phyloP scores from a whole-genome alignment of 1,140 invertebrate genomes.

The Drosophila saltans region DNA sequence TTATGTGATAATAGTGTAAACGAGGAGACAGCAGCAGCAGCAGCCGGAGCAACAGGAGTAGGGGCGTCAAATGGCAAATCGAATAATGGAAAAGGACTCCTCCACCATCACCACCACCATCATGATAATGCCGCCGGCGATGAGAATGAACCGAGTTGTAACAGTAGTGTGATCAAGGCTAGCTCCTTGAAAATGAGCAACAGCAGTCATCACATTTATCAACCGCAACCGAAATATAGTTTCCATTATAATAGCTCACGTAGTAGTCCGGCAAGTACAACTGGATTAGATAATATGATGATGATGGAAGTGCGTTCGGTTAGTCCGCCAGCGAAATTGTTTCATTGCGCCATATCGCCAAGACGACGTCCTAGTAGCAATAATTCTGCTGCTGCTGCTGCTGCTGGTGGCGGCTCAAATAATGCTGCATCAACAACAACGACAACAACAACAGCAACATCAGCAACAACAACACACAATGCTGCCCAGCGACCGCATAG shows the following conservation, averaged over 20 bases:
- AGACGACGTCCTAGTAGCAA: slow-evolving; percentile 85
- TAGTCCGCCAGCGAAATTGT: slow-evolving; percentile 89
- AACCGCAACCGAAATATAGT: slow-evolving; percentile 81
- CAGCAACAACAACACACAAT: slow-evolving; percentile 40
- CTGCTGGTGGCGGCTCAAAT: slow-evolving; percentile 2
- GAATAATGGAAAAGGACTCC: slow-evolving; percentile 39
- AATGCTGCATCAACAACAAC: slow-evolving; percentile 16
- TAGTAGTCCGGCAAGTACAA: slow-evolving; percentile 80
- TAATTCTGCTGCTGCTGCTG: slow-evolving; percentile 19
- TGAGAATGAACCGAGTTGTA: slow-evolving; percentile 55
- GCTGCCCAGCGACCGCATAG: slow-evolving; percentile 86
- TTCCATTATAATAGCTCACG: slow-evolving; percentile 80
- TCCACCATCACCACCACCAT: no score
- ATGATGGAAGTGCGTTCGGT: slow-evolving; percentile 85
- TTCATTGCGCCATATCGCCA: slow-evolving; percentile 87
- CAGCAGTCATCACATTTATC: slow-evolving; percentile 81
- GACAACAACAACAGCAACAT: slow-evolving; percentile 12
- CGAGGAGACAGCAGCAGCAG: slow-evolving; percentile 59
- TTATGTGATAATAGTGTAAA: slow-evolving; percentile 84
- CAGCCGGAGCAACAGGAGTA: not conserved
- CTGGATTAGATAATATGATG: slow-evolving; percentile 71
- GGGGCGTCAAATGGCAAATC: slow-evolving; percentile 31
- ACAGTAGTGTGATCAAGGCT: slow-evolving; percentile 67
- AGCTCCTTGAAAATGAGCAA: slow-evolving; percentile 81
- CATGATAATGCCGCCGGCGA: slow-evolving; percentile 36